Evolutionary conservation across 2,113 vertebrate species (phyloP).

Genomic region (Kryptolebias marmoratus): DNA sequence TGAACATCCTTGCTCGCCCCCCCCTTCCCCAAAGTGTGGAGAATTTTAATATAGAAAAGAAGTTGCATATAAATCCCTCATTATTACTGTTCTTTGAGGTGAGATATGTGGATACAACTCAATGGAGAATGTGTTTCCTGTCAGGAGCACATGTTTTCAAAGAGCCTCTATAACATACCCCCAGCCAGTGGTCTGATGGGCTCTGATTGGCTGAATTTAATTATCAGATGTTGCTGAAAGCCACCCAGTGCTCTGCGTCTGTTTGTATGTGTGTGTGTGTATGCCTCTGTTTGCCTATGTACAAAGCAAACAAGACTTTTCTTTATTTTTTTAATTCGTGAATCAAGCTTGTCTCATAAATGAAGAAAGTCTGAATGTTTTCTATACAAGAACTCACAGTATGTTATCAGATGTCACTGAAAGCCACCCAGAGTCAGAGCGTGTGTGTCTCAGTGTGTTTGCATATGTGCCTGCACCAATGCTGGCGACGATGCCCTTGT

Average conservation of each 20-base stretch:
- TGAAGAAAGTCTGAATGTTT: background rate
- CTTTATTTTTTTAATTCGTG: background rate
- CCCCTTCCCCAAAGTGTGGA: constrained; percentile 10
- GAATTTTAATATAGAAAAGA: constrained; percentile 42
- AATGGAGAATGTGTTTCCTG: constrained; percentile 8
- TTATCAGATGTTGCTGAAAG: constrained; percentile 76
- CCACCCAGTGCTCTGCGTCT: constrained; percentile 15
- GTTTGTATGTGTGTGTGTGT: background rate
- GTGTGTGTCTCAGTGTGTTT: constrained; percentile 10
- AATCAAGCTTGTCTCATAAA: background rate
- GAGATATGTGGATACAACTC: constrained; percentile 14
- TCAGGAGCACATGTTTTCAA: constrained; percentile 53
- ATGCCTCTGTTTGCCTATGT: background rate
- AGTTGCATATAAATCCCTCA: constrained; percentile 69
- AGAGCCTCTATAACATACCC: constrained; percentile 19
- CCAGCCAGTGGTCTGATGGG: constrained; percentile 36
- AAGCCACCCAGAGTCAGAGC: constrained; percentile 11
- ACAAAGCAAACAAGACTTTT: background rate
- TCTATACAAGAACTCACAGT: background rate
- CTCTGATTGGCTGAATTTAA: constrained; percentile 75
- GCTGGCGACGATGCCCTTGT: constrained; percentile 74
- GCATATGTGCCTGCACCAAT: constrained; percentile 25
- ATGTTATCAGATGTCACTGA: constrained; percentile 21
- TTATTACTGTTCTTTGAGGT: constrained; percentile 59
- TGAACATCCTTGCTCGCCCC: constrained; percentile 33